phyloP scores from a whole-genome alignment of 2,113 vertebrate genomes.

The Scomber scombrus region DNA sequence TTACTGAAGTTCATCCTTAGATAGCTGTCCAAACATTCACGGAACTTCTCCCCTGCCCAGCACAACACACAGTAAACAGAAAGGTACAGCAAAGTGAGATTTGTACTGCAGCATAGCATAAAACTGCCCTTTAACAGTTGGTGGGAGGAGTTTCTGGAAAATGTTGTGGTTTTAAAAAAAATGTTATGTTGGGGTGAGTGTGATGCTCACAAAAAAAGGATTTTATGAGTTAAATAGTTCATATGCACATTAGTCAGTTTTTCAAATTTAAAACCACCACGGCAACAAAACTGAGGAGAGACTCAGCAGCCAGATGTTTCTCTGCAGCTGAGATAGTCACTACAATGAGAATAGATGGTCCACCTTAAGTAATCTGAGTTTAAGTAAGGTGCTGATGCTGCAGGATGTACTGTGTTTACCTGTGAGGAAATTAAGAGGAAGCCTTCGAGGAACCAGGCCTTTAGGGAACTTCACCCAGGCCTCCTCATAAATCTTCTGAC shows the following conservation, averaged over 20 bases:
- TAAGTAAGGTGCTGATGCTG: not conserved
- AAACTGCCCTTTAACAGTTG: not conserved
- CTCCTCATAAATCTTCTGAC: conserved; percentile 95
- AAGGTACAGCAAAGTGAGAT: conserved; percentile 9
- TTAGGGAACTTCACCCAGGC: conserved; percentile 95
- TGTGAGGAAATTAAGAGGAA: conserved; percentile 93
- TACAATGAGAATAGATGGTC: no score
- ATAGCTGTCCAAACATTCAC: conserved; percentile 95
- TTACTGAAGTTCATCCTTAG: conserved; percentile 99
- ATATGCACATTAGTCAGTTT: no score
- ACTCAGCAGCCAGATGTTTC: no score
- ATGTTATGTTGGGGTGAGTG: no score
- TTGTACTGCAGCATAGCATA: not conserved
- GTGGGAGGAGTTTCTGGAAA: no score
- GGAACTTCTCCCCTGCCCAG: conserved; percentile 94
- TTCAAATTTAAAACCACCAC: no score
- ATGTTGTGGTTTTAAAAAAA: no score
- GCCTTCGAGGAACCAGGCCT: conserved; percentile 92
- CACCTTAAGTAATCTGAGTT: no score
- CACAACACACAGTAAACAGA: conserved; percentile 14
- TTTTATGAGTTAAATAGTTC: no score
- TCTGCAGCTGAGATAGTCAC: no score
- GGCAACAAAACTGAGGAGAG: no score
- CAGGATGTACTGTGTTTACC: conserved; percentile 67
- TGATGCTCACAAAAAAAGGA: no score